A percentile compares a stretch with the other conserved stretches of the same genome.
Evolutionary conservation across 1,140 invertebrate genomes (phyloP).

Genomic region (Bombus affinis): DNA sequence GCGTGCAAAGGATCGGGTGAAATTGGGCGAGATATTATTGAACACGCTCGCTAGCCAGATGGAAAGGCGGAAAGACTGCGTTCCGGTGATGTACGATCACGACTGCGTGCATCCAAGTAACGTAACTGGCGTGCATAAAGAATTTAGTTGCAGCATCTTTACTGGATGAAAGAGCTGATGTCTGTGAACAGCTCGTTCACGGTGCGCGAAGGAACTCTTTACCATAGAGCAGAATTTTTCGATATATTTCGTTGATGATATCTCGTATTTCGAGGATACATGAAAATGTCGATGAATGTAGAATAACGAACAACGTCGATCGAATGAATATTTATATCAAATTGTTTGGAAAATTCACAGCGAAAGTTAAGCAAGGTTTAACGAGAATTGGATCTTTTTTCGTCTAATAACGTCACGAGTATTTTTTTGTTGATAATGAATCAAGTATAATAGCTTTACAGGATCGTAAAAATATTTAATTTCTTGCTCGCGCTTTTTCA

Average conservation of each 20-base stretch:
- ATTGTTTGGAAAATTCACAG: neutral
- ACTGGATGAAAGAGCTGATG: neutral
- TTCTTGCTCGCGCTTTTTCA: neutral
- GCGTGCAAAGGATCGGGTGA: slow-evolving; percentile 29
- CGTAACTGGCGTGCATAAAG: slow-evolving; percentile 11
- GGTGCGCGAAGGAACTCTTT: neutral
- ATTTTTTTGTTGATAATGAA: neutral
- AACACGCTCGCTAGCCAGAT: slow-evolving; percentile 17
- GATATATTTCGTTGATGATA: neutral
- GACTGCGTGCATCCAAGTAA: neutral
- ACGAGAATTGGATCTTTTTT: neutral
- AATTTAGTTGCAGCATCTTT: slow-evolving; percentile 20
- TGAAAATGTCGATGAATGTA: neutral
- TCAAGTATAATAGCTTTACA: neutral
- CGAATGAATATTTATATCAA: too few species aligned
- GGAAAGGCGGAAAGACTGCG: slow-evolving; percentile 9
- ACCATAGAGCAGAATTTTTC: neutral
- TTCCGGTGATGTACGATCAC: neutral
- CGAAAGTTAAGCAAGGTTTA: too few species aligned
- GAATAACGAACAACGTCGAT: too few species aligned
- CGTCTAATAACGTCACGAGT: neutral
- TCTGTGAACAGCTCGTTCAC: neutral
- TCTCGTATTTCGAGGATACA: neutral
- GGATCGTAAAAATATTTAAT: neutral
- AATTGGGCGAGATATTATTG: slow-evolving; percentile 33